phyloP scores from a whole-genome alignment of 2,888 invertebrate species.

The Sepioteuthis lessoniana region DNA sequence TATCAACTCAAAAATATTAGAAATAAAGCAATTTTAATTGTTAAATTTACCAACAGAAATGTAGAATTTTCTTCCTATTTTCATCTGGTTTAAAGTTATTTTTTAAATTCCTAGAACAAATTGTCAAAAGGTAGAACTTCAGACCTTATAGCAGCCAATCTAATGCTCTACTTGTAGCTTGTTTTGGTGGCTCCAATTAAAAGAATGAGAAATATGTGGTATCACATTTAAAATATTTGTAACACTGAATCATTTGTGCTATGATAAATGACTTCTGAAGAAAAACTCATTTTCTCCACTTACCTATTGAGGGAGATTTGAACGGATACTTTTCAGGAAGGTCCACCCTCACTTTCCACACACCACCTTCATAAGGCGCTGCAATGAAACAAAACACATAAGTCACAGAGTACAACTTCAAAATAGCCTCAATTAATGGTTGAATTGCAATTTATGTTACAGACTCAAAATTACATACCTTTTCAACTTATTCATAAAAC shows the following conservation, averaged over 20 bases:
- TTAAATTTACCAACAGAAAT: too few species aligned
- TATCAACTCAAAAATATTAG: too few species aligned
- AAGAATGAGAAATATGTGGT: too few species aligned
- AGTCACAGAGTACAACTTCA: constrained; percentile 9
- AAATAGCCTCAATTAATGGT: background rate
- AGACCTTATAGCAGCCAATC: too few species aligned
- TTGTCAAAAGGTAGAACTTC: too few species aligned
- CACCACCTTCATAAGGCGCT: constrained; percentile 99
- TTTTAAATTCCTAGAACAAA: too few species aligned
- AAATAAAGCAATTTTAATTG: too few species aligned
- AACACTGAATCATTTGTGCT: background rate
- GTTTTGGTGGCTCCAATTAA: too few species aligned
- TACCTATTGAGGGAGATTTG: constrained; percentile 97
- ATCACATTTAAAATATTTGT: too few species aligned
- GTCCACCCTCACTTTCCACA: constrained; percentile 99
- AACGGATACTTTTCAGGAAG: constrained; percentile 99
- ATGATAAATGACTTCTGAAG: background rate
- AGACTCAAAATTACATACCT: background rate
- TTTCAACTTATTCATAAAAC: background rate
- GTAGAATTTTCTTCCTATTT: too few species aligned
- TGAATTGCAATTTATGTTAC: background rate
- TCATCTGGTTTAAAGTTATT: too few species aligned
- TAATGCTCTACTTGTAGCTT: too few species aligned
- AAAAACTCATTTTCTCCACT: constrained; percentile 46
- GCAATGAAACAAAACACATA: constrained; percentile 58